phyloP scores from a whole-genome alignment of 2,888 invertebrate genomes.

The Plagodis pulveraria region DNA sequence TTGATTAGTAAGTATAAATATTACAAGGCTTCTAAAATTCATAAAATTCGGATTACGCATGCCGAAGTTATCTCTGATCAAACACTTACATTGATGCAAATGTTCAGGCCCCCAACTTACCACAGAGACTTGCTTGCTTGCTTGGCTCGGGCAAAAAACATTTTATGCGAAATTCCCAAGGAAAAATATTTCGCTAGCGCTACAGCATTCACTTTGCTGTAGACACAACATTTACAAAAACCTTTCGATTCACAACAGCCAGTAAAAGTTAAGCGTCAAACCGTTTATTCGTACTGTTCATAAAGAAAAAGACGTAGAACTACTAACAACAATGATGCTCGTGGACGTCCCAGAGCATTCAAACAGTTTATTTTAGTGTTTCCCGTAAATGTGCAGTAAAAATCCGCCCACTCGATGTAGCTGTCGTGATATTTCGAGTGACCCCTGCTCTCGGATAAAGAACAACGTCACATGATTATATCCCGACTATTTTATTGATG shows the following conservation, averaged over 20 bases:
- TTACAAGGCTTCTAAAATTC: no score
- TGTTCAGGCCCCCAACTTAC: no score
- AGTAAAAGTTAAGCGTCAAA: conserved; percentile 60
- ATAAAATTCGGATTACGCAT: no score
- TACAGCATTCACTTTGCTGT: no score
- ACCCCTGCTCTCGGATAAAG: conserved; percentile 74
- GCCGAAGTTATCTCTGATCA: no score
- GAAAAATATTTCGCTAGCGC: no score
- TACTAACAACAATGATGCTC: conserved; percentile 64
- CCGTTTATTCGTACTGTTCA: conserved; percentile 62
- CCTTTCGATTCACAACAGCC: conserved; percentile 44
- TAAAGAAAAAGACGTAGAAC: conserved; percentile 64
- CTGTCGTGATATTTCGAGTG: conserved; percentile 70
- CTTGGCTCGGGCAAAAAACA: no score
- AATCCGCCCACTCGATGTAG: conserved; percentile 77
- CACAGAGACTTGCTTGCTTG: no score
- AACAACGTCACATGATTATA: conserved; percentile 47
- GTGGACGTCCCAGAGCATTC: conserved; percentile 64
- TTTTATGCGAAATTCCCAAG: no score
- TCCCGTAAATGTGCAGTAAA: conserved; percentile 75
- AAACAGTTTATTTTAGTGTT: conserved; percentile 74
- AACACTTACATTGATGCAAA: no score
- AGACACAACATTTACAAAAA: conserved; percentile 11
- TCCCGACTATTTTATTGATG: conserved; percentile 50
- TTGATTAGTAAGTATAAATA: no score